These are phyloP conservation scores for Himantopus leucocephalus DNA, from an alignment of 2,113 vertebrate genomes.

Conservation along the genomic window DNA sequence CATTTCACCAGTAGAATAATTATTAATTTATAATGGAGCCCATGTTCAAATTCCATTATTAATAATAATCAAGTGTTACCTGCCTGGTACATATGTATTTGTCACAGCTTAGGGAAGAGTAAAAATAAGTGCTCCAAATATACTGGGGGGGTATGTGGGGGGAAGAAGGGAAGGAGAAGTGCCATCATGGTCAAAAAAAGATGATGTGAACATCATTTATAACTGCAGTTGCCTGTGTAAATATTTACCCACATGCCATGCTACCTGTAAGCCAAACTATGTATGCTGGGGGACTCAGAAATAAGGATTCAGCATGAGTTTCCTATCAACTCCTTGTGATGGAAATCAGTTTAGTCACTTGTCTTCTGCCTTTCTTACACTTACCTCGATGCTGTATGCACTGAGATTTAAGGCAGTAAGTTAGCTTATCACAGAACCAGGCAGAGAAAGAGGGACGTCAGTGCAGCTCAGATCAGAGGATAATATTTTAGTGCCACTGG, in stretches of 20 bases:
- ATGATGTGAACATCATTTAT: neutral
- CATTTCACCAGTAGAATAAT: neutral
- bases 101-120: neutral
- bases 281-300: neutral
- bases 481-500: neutral
- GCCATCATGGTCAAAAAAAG: neutral
- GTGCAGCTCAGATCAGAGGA: neutral
- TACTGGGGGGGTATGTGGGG: too few species aligned
- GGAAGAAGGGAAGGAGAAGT: neutral
- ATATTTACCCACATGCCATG: neutral
- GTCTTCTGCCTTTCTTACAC: neutral
- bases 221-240: neutral
- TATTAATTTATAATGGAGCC: neutral
- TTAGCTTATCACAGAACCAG: neutral
- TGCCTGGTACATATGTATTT: neutral
- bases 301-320: neutral
- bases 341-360: neutral
- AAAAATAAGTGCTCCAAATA: neutral
- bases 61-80: neutral
- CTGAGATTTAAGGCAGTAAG: neutral
- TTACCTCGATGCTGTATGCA: neutral
- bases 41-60: neutral
- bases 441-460: neutral
- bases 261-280: neutral
- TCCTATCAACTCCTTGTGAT: neutral